A percentile compares a stretch with the other conserved stretches of the same genome.
These are phyloP conservation scores for Exephanes ischioxanthus DNA, from an alignment of 2,888 invertebrate genomes.

Conservation along the genomic window DNA sequence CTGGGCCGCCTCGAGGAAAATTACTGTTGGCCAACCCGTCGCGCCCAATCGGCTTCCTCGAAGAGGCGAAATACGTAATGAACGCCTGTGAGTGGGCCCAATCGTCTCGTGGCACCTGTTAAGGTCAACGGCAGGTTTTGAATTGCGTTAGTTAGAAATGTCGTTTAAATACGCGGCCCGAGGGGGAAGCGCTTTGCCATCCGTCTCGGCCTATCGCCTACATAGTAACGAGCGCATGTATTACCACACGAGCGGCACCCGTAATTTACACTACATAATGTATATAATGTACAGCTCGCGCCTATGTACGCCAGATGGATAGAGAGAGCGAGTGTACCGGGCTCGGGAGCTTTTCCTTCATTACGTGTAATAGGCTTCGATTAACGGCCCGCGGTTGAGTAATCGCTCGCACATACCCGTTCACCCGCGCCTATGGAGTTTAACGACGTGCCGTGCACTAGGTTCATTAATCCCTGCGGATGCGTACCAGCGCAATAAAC, in stretches of 20 bases:
- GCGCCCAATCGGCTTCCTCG: constrained; percentile 65
- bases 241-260: not conserved
- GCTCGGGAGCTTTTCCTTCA: constrained; percentile 31
- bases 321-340: not conserved
- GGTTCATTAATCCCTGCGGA: constrained; percentile 58
- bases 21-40: constrained; percentile 69
- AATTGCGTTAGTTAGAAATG: constrained; percentile 72
- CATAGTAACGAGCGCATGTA: constrained; percentile 13
- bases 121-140: constrained; percentile 75
- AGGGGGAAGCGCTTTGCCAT: not conserved
- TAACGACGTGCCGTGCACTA: constrained; percentile 56
- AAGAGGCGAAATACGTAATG: constrained; percentile 72
- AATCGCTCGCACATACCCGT: constrained; percentile 46
- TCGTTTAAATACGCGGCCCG: not conserved
- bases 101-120: constrained; percentile 72
- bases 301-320: not conserved
- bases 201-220: constrained; percentile 1
- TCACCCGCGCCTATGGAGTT: constrained; percentile 29
- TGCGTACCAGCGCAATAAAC: constrained; percentile 20
- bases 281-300: not conserved
- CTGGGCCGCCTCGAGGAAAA: not conserved
- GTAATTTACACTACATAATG: not conserved
- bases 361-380: constrained; percentile 58
- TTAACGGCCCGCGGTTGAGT: constrained; percentile 52
- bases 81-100: constrained; percentile 25